phyloP scores from a whole-genome alignment of 2,113 vertebrate genomes.

The Opisthocomus hoazin region DNA sequence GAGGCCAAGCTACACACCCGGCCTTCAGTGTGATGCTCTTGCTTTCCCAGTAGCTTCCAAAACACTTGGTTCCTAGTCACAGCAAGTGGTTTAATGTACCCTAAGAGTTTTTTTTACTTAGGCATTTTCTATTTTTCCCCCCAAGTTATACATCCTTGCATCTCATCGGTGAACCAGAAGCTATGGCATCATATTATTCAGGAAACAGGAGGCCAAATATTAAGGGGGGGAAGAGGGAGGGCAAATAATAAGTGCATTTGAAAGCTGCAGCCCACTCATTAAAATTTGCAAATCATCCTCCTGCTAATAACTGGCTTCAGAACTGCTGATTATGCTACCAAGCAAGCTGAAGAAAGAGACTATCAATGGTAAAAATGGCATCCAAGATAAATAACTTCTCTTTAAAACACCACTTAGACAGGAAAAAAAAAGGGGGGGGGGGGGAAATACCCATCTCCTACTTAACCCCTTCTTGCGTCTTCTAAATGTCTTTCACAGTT shows the following conservation, averaged over 20 bases:
- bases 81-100: neutral
- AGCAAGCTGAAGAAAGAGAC: neutral
- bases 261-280: neutral
- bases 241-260: neutral
- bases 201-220: neutral
- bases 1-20: neutral
- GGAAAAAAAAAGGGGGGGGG: no score
- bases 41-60: neutral
- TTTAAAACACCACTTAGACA: neutral
- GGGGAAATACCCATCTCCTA: neutral
- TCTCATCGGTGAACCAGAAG: neutral
- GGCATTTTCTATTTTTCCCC: neutral
- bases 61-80: neutral
- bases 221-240: rapidly evolving
- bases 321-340: neutral
- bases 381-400: neutral
- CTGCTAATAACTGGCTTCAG: neutral
- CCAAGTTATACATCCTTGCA: neutral
- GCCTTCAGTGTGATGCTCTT: neutral
- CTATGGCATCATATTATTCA: neutral
- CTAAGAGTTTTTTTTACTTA: neutral
- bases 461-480: neutral
- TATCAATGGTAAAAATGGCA: neutral
- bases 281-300: neutral
- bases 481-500: neutral